phyloP scores from a whole-genome alignment of 2,113 vertebrate species.

The Aptenodytes forsteri region DNA sequence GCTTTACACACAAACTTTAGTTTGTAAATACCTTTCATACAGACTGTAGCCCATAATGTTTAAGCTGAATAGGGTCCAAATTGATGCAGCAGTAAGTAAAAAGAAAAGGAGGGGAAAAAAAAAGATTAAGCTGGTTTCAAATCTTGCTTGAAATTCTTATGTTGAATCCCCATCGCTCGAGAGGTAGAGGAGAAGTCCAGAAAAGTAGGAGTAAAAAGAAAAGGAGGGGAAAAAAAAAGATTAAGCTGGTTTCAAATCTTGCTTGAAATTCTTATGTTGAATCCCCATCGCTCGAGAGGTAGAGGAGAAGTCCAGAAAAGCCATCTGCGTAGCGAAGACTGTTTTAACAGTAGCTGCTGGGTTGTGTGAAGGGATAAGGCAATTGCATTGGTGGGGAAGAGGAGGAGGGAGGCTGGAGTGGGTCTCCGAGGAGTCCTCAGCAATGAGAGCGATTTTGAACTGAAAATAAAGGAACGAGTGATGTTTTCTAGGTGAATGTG shows the following conservation, averaged over 20 bases:
- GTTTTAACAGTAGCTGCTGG: not conserved
- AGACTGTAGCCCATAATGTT: not conserved
- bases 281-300: fast-evolving
- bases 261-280: not conserved
- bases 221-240: no score
- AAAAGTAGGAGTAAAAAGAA: no score
- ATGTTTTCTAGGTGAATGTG: fast-evolving
- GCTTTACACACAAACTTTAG: not conserved
- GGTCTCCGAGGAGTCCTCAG: not conserved
- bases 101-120: not conserved
- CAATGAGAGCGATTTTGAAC: fast-evolving
- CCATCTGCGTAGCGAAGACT: not conserved
- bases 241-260: not conserved
- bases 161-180: no score
- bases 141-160: no score
- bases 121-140: fast-evolving
- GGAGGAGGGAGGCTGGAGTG: not conserved
- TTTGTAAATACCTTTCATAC: not conserved
- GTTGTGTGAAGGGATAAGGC: not conserved
- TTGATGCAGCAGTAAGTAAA: not conserved
- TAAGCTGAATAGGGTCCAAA: not conserved
- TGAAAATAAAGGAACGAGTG: fast-evolving
- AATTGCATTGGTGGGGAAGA: not conserved
- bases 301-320: not conserved
- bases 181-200: no score